phyloP scores from a whole-genome alignment of 2,888 invertebrate genomes.

The Drosophila macrospina region DNA sequence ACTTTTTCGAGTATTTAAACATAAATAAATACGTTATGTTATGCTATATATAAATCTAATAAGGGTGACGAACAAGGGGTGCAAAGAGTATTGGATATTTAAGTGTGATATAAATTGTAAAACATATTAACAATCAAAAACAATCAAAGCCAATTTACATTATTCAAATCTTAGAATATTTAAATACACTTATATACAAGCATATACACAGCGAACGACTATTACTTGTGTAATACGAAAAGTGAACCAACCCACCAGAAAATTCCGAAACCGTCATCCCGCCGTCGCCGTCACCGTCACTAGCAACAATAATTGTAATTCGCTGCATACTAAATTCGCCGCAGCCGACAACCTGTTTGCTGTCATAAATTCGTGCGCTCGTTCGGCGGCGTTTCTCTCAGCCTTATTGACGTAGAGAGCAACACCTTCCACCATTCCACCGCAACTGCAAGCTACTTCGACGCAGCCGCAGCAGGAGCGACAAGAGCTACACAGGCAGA shows the following conservation, averaged over 20 bases:
- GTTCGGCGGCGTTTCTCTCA: constrained; percentile 53
- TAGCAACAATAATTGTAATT: constrained; percentile 48
- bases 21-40: constrained; percentile 58
- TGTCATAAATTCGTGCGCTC: constrained; percentile 53
- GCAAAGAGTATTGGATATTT: constrained; percentile 56
- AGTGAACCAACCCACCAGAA: constrained; percentile 57
- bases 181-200: constrained; percentile 1
- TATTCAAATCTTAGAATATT: constrained; percentile 18
- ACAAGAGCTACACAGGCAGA: constrained; percentile 22
- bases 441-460: constrained; percentile 75
- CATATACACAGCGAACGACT: neutral
- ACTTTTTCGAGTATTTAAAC: constrained; percentile 16
- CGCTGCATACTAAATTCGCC: constrained; percentile 63
- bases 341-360: constrained; percentile 79
- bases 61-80: constrained; percentile 26
- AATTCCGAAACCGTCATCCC: constrained; percentile 17
- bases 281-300: neutral
- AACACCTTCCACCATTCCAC: constrained; percentile 81
- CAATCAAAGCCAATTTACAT: constrained; percentile 4
- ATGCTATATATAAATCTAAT: constrained; percentile 58
- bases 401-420: constrained; percentile 56
- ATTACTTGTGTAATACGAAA: constrained; percentile 45
- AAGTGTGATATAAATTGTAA: constrained; percentile 43
- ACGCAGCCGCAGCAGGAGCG: constrained; percentile 59
- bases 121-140: constrained; percentile 20